Conservation (phyloP, 1,140 invertebrate genomes). For the Cryptotermes secundus region DNA sequence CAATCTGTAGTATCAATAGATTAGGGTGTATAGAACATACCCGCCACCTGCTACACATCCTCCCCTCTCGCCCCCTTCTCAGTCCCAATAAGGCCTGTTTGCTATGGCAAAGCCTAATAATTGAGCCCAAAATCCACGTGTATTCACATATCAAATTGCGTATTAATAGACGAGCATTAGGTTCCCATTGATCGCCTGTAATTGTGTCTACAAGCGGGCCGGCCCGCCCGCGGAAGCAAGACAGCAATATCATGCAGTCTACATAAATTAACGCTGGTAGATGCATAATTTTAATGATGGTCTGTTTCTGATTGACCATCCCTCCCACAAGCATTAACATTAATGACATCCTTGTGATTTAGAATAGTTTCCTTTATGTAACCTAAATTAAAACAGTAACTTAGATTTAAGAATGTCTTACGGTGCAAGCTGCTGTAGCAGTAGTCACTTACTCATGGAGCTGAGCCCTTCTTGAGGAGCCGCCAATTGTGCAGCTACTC, state of each 20-base stretch:
- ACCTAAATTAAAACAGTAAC: too few species aligned
- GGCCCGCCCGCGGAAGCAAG: background rate
- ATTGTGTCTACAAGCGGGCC: background rate
- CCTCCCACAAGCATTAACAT: background rate
- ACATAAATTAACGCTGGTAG: background rate
- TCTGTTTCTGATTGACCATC: background rate
- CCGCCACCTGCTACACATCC: background rate
- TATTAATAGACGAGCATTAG: slow-evolving; percentile 7
- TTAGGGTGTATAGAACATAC: background rate
- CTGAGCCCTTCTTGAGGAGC: too few species aligned
- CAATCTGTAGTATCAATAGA: background rate
- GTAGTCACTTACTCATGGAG: too few species aligned
- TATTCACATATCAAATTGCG: background rate
- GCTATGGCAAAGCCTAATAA: background rate
- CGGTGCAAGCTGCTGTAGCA: too few species aligned
- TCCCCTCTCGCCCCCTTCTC: background rate
- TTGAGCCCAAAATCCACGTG: background rate
- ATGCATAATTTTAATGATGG: background rate
- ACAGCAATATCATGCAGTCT: background rate
- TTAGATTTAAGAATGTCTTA: too few species aligned
- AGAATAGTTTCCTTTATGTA: too few species aligned
- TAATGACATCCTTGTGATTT: too few species aligned
- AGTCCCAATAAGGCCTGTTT: background rate
- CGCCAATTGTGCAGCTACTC: too few species aligned
- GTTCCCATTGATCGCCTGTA: background rate